Conservation (phyloP, 2,888 invertebrate genomes). For the Stenurella melanura region DNA sequence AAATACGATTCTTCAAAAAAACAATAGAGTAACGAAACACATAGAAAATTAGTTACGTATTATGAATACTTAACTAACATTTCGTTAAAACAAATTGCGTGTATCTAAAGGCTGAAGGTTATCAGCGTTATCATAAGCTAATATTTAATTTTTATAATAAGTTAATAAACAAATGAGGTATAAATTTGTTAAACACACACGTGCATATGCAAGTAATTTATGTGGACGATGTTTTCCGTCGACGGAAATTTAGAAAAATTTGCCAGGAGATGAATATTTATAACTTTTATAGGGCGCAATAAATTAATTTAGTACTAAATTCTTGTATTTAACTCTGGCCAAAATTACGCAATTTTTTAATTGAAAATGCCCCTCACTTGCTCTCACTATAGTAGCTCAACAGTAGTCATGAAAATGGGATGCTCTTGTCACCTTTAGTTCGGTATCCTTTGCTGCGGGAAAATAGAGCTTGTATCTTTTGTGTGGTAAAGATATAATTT, state of each 20-base stretch:
- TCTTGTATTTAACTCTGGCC: too few relatives aligned
- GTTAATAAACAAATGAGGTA: conserved; percentile 18
- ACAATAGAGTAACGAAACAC: conserved; percentile 13
- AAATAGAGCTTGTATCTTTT: too few relatives aligned
- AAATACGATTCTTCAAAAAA: background rate
- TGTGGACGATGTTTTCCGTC: background rate
- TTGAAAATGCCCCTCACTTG: background rate
- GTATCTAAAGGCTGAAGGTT: conserved; percentile 41
- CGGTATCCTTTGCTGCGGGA: too few relatives aligned
- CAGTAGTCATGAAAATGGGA: too few relatives aligned
- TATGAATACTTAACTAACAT: conserved; percentile 20
- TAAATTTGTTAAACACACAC: conserved; percentile 25
- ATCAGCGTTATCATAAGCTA: conserved; percentile 48
- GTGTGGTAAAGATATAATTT: too few relatives aligned
- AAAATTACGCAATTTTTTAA: background rate
- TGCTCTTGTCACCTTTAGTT: too few relatives aligned
- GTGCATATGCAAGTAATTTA: background rate
- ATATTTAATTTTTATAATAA: conserved; percentile 44
- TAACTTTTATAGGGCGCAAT: too few relatives aligned
- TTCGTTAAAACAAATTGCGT: conserved; percentile 10
- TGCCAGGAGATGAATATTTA: background rate
- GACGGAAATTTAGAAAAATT: background rate
- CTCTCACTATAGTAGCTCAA: too few relatives aligned
- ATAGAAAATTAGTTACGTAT: background rate
- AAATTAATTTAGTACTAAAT: too few relatives aligned